A percentile compares a stretch with the other conserved stretches of the same genome.
These are phyloP conservation scores for Artemia sp. DNA, from an alignment of 2,888 invertebrate genomes.

Conservation along the genomic window DNA sequence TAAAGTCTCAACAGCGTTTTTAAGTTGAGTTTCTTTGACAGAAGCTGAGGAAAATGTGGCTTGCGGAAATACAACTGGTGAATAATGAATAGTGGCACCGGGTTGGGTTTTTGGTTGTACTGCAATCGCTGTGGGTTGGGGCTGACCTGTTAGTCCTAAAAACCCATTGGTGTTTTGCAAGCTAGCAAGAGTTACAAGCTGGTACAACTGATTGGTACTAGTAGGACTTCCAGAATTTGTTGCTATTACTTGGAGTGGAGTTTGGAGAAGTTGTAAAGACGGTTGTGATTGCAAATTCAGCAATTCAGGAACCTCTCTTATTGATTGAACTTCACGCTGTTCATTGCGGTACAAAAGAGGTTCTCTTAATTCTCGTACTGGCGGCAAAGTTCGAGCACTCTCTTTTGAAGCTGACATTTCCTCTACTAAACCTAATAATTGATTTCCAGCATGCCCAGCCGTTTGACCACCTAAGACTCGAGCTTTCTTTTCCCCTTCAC, in stretches of 20 bases:
- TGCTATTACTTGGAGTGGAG: slow-evolving; percentile 2
- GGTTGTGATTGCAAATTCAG: slow-evolving; percentile 5
- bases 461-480: neutral
- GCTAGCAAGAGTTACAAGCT: slow-evolving; percentile 3
- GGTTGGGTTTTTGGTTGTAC: slow-evolving; percentile 23
- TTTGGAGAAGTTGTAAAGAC: neutral
- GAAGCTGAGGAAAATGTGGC: neutral
- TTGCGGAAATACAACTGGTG: neutral
- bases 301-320: neutral
- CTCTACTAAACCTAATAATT: neutral
- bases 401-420: neutral
- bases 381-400: neutral
- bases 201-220: neutral
- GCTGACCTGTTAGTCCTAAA: slow-evolving; percentile 26
- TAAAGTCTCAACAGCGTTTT: slow-evolving; percentile 20
- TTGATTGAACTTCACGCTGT: neutral
- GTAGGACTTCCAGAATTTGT: neutral
- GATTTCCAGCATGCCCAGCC: neutral
- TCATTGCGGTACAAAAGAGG: neutral
- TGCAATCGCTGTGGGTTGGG: slow-evolving; percentile 32
- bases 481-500: neutral
- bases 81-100: slow-evolving; percentile 9
- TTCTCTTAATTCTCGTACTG: neutral
- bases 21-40: neutral
- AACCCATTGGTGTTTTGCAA: neutral